phyloP scores from a whole-genome alignment of 2,888 invertebrate species.

The Aporophyla lueneburgensis region DNA sequence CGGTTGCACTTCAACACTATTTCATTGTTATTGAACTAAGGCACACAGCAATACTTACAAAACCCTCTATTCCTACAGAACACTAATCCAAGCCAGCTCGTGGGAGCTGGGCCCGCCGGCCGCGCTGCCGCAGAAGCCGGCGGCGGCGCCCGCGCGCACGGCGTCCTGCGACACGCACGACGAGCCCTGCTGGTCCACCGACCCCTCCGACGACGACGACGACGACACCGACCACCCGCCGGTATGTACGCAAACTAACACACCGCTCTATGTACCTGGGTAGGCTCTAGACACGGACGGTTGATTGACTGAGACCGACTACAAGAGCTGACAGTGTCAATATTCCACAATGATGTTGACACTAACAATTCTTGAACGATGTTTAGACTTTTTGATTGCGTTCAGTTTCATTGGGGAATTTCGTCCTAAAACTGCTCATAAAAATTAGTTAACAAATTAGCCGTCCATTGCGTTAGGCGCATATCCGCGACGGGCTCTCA shows the following conservation, averaged over 20 bases:
- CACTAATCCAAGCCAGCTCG: conserved; percentile 94
- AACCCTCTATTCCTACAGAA: conserved; percentile 83
- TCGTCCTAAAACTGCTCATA: not conserved
- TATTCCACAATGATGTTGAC: not conserved
- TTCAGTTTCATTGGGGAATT: not conserved
- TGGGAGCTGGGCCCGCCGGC: conserved; percentile 91
- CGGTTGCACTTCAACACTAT: not conserved
- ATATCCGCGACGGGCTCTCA: not conserved
- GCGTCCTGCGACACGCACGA: conserved; percentile 91
- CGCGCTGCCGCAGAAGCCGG: conserved; percentile 73
- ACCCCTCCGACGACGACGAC: conserved; percentile 97
- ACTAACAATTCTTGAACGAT: not conserved
- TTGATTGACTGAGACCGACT: not conserved
- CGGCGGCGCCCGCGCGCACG: conserved; percentile 76
- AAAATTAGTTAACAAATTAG: not conserved
- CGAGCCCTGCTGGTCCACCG: conserved; percentile 97
- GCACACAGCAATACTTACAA: not conserved
- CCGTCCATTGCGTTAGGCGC: not conserved
- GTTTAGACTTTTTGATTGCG: not conserved
- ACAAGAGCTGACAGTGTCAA: not conserved
- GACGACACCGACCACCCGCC: conserved; percentile 94
- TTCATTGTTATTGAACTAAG: not conserved
- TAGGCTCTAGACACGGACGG: not conserved
- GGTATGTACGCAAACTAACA: conserved; percentile 71
- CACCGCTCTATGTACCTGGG: not conserved